Conservation (phyloP, 2,888 invertebrate species). For the Merodon equestris region DNA sequence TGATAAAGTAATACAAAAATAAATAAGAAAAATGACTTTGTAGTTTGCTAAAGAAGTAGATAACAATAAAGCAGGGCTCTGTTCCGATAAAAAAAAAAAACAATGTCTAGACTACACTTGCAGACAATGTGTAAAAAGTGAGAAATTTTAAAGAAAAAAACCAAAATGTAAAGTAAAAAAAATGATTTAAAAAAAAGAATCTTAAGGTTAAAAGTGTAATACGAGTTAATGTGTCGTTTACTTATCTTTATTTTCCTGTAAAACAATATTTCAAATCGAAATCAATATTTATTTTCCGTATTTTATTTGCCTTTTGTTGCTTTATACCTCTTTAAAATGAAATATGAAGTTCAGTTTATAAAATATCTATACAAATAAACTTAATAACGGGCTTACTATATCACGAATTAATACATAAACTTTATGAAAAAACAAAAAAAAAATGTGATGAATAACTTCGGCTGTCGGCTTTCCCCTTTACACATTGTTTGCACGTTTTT, state of each 20-base stretch:
- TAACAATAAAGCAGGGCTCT: slow-evolving; percentile 51
- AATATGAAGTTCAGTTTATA: slow-evolving; percentile 71
- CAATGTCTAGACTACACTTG: slow-evolving; percentile 78
- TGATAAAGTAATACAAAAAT: slow-evolving; percentile 58
- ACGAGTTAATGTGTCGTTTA: slow-evolving; percentile 66
- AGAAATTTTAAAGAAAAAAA: slow-evolving; percentile 65
- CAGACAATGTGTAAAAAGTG: slow-evolving; percentile 79
- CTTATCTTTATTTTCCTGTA: slow-evolving; percentile 35
- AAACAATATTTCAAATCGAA: neutral
- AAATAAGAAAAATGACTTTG: slow-evolving; percentile 29
- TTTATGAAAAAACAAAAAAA: slow-evolving; percentile 50
- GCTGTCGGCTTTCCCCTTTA: slow-evolving; percentile 80
- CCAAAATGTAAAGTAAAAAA: slow-evolving; percentile 37
- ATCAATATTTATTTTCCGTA: slow-evolving; percentile 41
- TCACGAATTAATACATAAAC: slow-evolving; percentile 65
- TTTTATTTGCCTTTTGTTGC: slow-evolving; percentile 62
- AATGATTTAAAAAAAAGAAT: slow-evolving; percentile 31
- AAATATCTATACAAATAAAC: slow-evolving; percentile 73
- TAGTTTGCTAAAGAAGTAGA: slow-evolving; percentile 28
- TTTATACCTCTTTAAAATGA: slow-evolving; percentile 42
- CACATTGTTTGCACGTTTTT: slow-evolving; percentile 80
- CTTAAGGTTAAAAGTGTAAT: slow-evolving; percentile 68
- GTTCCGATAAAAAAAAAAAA: slow-evolving; percentile 17
- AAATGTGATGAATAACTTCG: slow-evolving; percentile 71
- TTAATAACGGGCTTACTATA: slow-evolving; percentile 67